These are phyloP conservation scores for Melanogrammus aeglefinus DNA, from an alignment of 2,797 vertebrate genomes.

Conservation along the genomic window DNA sequence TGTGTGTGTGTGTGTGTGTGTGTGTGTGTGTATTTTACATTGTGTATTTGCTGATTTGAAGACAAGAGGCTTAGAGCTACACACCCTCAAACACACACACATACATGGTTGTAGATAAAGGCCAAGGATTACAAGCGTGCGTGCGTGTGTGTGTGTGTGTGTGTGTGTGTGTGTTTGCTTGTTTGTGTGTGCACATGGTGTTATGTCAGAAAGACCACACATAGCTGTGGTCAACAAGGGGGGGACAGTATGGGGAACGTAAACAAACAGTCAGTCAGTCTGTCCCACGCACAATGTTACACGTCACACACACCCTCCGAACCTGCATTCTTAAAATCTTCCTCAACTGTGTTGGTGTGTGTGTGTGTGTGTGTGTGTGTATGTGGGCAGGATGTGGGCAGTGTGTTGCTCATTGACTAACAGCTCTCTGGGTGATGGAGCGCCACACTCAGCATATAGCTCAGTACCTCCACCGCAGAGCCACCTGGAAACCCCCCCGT, in stretches of 20 bases:
- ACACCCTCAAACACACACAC: not conserved
- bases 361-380: slow-evolving; percentile 65
- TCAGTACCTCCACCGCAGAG: slow-evolving; percentile 36
- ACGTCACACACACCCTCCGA: not conserved
- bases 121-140: no score
- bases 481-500: slow-evolving; percentile 32
- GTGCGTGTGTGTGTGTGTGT: no score
- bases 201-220: no score
- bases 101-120: not conserved
- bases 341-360: slow-evolving; percentile 53
- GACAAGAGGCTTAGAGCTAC: slow-evolving; percentile 16
- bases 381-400: slow-evolving; percentile 68
- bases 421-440: slow-evolving; percentile 52
- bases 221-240: no score
- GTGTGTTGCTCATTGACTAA: slow-evolving; percentile 62
- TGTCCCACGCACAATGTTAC: not conserved
- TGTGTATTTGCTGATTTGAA: not conserved
- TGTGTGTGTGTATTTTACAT: not conserved
- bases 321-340: not conserved
- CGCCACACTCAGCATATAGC: slow-evolving; percentile 55
- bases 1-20: not conserved
- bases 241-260: no score
- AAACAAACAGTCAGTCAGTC: no score
- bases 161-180: no score
- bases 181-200: no score